These are phyloP conservation scores for Drosophila demipolita DNA, from an alignment of 2,888 invertebrate species.

Conservation along the genomic window DNA sequence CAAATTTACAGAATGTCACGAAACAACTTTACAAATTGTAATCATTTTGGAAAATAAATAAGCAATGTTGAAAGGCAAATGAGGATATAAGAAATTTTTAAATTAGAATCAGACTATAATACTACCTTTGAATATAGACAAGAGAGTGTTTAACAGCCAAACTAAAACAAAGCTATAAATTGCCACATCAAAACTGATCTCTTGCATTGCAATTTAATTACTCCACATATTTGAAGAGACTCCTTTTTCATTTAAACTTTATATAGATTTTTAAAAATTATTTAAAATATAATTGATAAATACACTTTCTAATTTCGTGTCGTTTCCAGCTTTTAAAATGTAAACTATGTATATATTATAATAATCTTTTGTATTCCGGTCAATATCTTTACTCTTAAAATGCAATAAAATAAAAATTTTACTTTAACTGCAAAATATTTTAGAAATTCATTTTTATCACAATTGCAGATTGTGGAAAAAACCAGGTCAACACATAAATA, in stretches of 20 bases:
- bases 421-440: not conserved
- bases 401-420: not conserved
- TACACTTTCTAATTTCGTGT: too few relatives aligned
- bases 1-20: not conserved
- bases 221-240: not conserved
- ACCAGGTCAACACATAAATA: slow-evolving; percentile 71
- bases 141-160: not conserved
- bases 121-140: not conserved
- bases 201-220: not conserved
- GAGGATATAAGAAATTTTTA: not conserved
- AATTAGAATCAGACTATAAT: not conserved
- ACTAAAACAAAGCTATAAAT: not conserved
- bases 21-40: too few relatives aligned
- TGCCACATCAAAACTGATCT: not conserved
- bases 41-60: too few relatives aligned
- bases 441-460: not conserved
- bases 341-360: not conserved
- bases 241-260: not conserved
- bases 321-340: not conserved
- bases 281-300: not conserved
- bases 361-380: not conserved
- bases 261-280: not conserved
- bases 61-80: too few relatives aligned
- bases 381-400: not conserved
- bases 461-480: slow-evolving; percentile 14